Percentiles rank a stretch among this genome's conserved stretches.
phyloP scores from a whole-genome alignment of 2,113 vertebrate species.

The Chaetorhynchus papuensis region DNA sequence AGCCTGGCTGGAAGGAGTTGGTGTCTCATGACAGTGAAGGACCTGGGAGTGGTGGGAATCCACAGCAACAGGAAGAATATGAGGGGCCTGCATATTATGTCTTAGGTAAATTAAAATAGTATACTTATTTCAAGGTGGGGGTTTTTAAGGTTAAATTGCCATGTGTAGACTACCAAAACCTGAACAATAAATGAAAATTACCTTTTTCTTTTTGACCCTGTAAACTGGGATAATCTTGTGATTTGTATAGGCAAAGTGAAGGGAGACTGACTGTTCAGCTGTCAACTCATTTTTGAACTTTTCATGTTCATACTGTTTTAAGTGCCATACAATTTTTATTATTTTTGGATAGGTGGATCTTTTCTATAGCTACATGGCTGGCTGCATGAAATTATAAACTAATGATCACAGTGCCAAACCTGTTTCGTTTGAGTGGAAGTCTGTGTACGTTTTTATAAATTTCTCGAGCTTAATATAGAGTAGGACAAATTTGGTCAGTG shows the following conservation, averaged over 20 bases:
- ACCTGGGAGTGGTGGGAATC: not conserved
- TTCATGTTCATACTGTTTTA: not conserved
- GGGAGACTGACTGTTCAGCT: not conserved
- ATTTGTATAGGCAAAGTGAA: not conserved
- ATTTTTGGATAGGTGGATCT: not conserved
- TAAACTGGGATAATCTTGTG: not conserved
- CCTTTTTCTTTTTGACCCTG: not conserved
- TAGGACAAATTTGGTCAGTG: not conserved
- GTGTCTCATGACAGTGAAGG: not conserved
- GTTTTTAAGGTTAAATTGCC: not conserved
- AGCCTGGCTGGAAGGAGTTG: not conserved
- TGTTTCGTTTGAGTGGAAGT: not conserved
- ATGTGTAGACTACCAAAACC: not conserved
- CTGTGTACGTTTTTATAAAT: not conserved
- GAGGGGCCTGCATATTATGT: not conserved
- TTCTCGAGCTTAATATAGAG: not conserved
- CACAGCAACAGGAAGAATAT: not conserved
- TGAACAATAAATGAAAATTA: not conserved
- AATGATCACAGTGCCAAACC: not conserved
- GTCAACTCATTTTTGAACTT: not conserved
- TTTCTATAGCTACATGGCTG: not conserved
- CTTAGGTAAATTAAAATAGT: not conserved
- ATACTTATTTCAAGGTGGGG: not conserved
- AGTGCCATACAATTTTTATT: not conserved
- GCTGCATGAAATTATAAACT: not conserved